A percentile compares a stretch with the other conserved stretches of the same genome.
These are phyloP conservation scores for Larimichthys crocea DNA, from an alignment of 2,113 vertebrate genomes.

Conservation along the genomic window DNA sequence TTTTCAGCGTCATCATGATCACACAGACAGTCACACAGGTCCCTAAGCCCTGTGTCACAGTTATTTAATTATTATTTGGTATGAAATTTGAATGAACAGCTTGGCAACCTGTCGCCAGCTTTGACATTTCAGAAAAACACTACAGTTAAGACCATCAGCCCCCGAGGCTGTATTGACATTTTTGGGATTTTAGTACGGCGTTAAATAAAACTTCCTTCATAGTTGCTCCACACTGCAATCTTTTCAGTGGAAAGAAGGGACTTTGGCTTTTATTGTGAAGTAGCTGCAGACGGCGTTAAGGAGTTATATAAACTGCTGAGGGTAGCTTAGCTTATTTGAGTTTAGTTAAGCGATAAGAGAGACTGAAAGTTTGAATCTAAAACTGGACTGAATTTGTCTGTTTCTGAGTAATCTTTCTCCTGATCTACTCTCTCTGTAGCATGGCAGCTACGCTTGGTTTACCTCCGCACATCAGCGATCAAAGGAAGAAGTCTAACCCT, in stretches of 20 bases:
- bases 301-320: not conserved
- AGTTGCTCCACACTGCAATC: not conserved
- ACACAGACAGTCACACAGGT: constrained; percentile 3
- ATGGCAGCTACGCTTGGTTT: not conserved
- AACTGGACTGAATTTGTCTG: not conserved
- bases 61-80: not conserved
- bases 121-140: not conserved
- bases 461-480: not conserved
- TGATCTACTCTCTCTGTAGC: not conserved
- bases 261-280: constrained; percentile 1
- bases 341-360: not conserved
- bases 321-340: not conserved
- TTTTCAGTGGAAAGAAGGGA: not conserved
- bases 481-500: not conserved
- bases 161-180: not conserved
- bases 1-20: not conserved
- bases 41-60: not conserved
- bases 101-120: not conserved
- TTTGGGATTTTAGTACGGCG: not conserved
- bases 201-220: not conserved
- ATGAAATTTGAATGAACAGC: not conserved
- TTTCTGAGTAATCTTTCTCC: not conserved
- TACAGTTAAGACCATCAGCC: not conserved
- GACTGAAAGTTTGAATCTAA: not conserved
- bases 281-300: not conserved